Percentiles rank a stretch among this genome's conserved stretches.
Conservation (phyloP, 2,888 invertebrate genomes). For the Machimus atricapillus region DNA sequence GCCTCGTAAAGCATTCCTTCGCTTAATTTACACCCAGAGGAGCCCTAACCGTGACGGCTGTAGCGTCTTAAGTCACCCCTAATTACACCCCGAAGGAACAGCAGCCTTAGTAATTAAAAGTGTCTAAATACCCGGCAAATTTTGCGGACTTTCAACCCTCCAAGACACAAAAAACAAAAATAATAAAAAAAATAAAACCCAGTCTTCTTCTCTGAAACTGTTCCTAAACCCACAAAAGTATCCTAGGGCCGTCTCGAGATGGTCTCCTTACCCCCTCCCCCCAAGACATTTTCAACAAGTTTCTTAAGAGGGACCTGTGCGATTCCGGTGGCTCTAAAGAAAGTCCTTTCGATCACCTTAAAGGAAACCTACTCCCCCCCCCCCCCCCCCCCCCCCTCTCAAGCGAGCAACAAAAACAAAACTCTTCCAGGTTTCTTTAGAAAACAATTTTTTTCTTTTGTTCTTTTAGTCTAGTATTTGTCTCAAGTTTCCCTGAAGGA, state of each 20-base stretch:
- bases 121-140: conserved; percentile 34
- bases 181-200: neutral
- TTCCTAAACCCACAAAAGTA: neutral
- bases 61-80: neutral
- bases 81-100: neutral
- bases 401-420: neutral
- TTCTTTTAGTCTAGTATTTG: neutral
- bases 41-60: neutral
- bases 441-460: neutral
- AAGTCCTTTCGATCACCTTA: neutral
- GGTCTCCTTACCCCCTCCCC: neutral
- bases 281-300: neutral
- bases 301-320: neutral
- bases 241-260: neutral
- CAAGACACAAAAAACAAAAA: neutral
- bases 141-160: neutral
- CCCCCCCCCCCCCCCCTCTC: neutral
- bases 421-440: neutral
- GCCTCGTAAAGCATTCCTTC: neutral
- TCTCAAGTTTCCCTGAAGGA: conserved; percentile 10
- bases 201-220: neutral
- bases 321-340: neutral
- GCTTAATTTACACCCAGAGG: neutral
- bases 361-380: neutral
- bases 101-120: conserved; percentile 20